Conservation (phyloP, 1,140 invertebrate species). For the Diabrotica undecimpunctata region DNA sequence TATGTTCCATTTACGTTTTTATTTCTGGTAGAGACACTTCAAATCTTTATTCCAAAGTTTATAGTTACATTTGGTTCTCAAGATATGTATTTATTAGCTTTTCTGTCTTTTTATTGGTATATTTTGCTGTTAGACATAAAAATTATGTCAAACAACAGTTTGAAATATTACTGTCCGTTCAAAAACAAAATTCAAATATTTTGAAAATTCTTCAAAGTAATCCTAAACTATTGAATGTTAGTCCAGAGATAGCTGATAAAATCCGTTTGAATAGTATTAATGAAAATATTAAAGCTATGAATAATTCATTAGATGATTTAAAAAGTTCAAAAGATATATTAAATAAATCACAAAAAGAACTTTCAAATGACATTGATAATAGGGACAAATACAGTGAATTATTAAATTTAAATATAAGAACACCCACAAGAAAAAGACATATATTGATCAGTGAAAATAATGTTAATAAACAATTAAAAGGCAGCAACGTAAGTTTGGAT, state of each 20-base stretch:
- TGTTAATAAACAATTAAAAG: no score
- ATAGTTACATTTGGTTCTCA: constrained; percentile 36
- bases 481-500: no score
- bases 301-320: neutral
- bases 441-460: no score
- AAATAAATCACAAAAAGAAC: neutral
- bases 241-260: neutral
- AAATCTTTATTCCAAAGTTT: constrained; percentile 30
- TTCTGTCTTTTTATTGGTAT: constrained; percentile 27
- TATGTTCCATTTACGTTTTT: constrained; percentile 32
- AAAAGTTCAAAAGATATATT: neutral
- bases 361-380: no score
- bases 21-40: constrained; percentile 13
- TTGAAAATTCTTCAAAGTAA: constrained; percentile 10
- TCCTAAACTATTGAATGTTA: neutral
- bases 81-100: constrained; percentile 35
- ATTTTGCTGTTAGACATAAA: constrained; percentile 26
- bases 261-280: neutral
- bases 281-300: neutral
- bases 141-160: constrained; percentile 29
- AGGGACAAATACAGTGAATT: no score
- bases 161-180: constrained; percentile 28
- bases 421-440: no score
- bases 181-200: constrained; percentile 32
- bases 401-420: no score